A percentile compares a stretch with the other conserved stretches of the same genome.
These are phyloP conservation scores for Pseudochirops corinnae DNA, from an alignment of 2,797 vertebrate genomes.

Conservation along the genomic window DNA sequence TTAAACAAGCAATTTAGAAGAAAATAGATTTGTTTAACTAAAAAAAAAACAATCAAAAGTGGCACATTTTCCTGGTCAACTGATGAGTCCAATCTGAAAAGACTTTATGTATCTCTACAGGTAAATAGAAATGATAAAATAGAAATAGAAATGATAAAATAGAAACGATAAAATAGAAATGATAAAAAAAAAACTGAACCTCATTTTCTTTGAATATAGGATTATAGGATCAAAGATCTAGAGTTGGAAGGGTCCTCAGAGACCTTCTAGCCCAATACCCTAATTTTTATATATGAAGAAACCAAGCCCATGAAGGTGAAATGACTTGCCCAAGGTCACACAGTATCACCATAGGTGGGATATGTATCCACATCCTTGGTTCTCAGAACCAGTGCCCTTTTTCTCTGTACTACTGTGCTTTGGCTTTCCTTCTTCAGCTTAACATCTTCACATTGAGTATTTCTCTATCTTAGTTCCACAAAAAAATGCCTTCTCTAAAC, in stretches of 20 bases:
- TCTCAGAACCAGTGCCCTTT: background rate
- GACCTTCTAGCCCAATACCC: background rate
- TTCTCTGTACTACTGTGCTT: background rate
- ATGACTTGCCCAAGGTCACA: background rate
- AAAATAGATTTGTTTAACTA: background rate
- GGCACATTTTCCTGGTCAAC: background rate
- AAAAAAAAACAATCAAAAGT: background rate
- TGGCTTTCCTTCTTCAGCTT: background rate
- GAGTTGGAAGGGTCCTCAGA: background rate
- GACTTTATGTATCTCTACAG: background rate
- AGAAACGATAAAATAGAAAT: background rate
- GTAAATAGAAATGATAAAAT: background rate
- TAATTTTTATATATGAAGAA: background rate
- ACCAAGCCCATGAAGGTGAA: background rate
- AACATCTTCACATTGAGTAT: background rate
- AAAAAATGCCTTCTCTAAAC: background rate
- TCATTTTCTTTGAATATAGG: background rate
- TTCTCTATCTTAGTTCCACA: background rate
- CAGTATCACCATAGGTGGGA: background rate
- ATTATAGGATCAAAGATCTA: background rate
- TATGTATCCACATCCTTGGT: background rate
- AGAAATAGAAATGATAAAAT: background rate
- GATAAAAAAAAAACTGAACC: background rate
- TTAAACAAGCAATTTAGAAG: constrained; percentile 1
- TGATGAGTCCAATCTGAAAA: background rate